These are phyloP conservation scores for Dryas iulia DNA, from an alignment of 1,140 invertebrate species.

Conservation along the genomic window DNA sequence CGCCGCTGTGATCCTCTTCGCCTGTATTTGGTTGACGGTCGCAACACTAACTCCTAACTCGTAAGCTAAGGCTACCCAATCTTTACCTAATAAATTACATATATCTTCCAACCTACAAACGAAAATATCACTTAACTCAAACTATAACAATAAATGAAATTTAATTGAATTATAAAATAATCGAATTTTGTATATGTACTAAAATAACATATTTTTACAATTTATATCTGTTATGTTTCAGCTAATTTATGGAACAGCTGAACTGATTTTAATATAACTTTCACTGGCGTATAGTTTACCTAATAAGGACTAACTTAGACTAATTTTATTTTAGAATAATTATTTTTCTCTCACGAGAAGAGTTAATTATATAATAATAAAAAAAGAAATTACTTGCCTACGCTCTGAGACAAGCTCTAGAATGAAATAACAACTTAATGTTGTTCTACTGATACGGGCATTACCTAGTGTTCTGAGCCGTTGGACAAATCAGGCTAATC, in stretches of 20 bases:
- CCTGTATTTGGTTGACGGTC: conserved; percentile 91
- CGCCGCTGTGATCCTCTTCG: conserved; percentile 90
- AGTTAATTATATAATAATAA: conserved; percentile 3
- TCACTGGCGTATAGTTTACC: too few relatives aligned
- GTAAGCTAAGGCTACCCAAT: conserved; percentile 94
- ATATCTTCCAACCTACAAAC: conserved; percentile 90
- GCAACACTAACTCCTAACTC: conserved; percentile 92
- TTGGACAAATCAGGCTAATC: conserved; percentile 27
- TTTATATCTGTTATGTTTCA: too few relatives aligned
- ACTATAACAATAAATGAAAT: too few relatives aligned
- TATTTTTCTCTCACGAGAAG: too few relatives aligned
- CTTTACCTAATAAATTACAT: conserved; percentile 93
- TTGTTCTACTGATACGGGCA: conserved; percentile 13
- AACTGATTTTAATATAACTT: too few relatives aligned
- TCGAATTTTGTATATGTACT: too few relatives aligned
- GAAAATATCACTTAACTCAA: too few relatives aligned
- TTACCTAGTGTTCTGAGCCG: conserved; percentile 22
- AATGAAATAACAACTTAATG: conserved; percentile 20
- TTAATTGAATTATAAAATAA: too few relatives aligned
- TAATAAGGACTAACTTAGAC: too few relatives aligned
- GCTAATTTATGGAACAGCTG: too few relatives aligned
- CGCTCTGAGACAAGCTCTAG: conserved; percentile 14
- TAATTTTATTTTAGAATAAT: too few relatives aligned
- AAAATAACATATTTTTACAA: too few relatives aligned
- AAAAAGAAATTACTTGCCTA: not conserved